Evolutionary conservation across 1,140 invertebrate genomes (phyloP).

Genomic region (Cydia strobilella): DNA sequence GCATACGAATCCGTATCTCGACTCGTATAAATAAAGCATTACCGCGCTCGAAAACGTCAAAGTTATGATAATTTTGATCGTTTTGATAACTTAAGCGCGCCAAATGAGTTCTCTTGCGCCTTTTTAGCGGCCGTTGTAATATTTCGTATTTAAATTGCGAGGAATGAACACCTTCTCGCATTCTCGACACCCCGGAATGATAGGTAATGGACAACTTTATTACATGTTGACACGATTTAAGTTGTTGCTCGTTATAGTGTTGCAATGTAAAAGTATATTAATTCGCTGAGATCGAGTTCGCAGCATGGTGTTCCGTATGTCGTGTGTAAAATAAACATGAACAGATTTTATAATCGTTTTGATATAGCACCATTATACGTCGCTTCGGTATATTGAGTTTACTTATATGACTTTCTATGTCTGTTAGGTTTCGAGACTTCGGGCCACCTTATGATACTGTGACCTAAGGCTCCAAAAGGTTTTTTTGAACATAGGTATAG

Average conservation of each 20-base stretch:
- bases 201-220: constrained; percentile 58
- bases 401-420: background rate
- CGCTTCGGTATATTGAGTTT: background rate
- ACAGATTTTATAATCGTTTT: background rate
- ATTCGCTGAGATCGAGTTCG: background rate
- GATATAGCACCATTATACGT: too few species aligned
- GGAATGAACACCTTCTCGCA: constrained; percentile 42
- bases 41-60: constrained; percentile 22
- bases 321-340: background rate
- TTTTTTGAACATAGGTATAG: too few species aligned
- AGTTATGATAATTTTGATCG: constrained; percentile 30
- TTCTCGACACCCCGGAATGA: constrained; percentile 42
- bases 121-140: constrained; percentile 19
- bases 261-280: constrained; percentile 1
- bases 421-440: background rate
- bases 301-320: constrained; percentile 7
- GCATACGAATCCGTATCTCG: constrained; percentile 16
- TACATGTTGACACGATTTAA: constrained; percentile 51
- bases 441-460: too few species aligned
- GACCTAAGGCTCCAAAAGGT: too few species aligned
- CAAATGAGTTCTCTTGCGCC: constrained; percentile 46
- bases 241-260: background rate
- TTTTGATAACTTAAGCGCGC: constrained; percentile 27
- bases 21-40: constrained; percentile 27
- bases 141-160: constrained; percentile 46